Percentiles rank a stretch among this genome's conserved stretches.
These are phyloP conservation scores for Himalopsyche phryganea DNA, from an alignment of 1,140 invertebrate species.

Conservation along the genomic window DNA sequence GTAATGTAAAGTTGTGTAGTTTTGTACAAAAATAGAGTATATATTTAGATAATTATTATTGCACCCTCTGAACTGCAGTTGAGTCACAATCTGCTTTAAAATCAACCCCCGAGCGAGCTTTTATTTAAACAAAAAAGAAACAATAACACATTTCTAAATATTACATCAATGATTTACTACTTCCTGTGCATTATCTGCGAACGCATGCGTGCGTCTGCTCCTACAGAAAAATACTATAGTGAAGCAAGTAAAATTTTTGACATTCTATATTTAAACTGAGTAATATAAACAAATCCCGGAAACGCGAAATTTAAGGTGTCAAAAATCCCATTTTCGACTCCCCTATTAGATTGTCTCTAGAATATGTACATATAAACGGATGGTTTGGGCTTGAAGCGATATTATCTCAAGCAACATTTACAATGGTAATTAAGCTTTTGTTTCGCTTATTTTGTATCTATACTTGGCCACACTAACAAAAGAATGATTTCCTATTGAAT, in stretches of 20 bases:
- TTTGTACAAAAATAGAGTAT: slow-evolving; percentile 1
- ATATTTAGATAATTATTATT: slow-evolving; percentile 20
- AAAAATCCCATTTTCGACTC: slow-evolving; percentile 43
- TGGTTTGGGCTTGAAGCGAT: background rate
- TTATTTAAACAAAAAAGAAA: slow-evolving; percentile 30
- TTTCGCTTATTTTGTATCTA: too few species aligned
- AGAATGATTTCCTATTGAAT: too few species aligned
- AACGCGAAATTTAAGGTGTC: slow-evolving; percentile 47
- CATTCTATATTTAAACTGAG: slow-evolving; percentile 30
- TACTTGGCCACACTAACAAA: too few species aligned
- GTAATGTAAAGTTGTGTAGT: too few species aligned
- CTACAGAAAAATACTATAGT: background rate
- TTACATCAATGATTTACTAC: slow-evolving; percentile 33
- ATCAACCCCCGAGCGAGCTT: slow-evolving; percentile 11
- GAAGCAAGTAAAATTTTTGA: slow-evolving; percentile 17
- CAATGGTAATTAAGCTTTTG: too few species aligned
- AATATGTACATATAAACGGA: background rate
- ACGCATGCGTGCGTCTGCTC: slow-evolving; percentile 5
- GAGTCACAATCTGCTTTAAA: background rate
- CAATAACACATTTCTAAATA: slow-evolving; percentile 30
- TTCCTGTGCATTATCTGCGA: slow-evolving; percentile 25
- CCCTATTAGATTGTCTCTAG: slow-evolving; percentile 5
- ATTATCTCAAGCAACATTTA: too few species aligned
- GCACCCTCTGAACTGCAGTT: slow-evolving; percentile 16
- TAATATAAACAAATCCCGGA: slow-evolving; percentile 39